A percentile compares a stretch with the other conserved stretches of the same genome.
phyloP scores from a whole-genome alignment of 2,888 invertebrate species.

The Eilema sororculum region DNA sequence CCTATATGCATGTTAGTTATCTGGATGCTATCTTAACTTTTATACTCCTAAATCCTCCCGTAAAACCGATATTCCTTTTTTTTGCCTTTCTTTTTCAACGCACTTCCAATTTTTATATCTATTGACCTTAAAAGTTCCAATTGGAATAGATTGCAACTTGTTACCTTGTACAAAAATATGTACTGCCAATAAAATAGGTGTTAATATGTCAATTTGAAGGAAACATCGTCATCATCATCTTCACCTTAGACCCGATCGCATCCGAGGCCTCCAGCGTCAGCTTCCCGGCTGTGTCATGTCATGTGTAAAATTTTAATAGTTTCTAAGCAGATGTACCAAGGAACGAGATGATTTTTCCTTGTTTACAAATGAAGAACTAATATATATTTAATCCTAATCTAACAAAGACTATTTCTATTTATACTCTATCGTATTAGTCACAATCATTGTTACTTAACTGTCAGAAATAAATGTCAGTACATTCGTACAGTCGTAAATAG shows the following conservation, averaged over 20 bases:
- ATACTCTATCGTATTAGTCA: slow-evolving; percentile 24
- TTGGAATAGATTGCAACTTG: not conserved
- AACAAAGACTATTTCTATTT: slow-evolving; percentile 24
- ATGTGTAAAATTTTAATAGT: not conserved
- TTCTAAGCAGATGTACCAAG: not conserved
- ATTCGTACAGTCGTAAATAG: slow-evolving; percentile 35
- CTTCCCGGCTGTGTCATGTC: not conserved
- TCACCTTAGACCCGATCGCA: too few species aligned
- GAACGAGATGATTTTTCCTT: not conserved
- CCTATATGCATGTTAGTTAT: not conserved
- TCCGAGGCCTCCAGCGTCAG: too few species aligned
- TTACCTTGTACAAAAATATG: not conserved
- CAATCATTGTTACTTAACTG: slow-evolving; percentile 32
- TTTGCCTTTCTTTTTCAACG: not conserved
- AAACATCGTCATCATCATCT: too few species aligned
- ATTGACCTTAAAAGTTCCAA: not conserved
- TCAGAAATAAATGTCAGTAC: slow-evolving; percentile 26
- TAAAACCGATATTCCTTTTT: not conserved
- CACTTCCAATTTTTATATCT: not conserved
- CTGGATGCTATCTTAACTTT: not conserved
- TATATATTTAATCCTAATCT: not conserved
- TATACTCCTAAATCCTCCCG: not conserved
- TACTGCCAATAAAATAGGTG: not conserved
- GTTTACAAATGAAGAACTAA: not conserved
- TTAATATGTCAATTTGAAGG: too few species aligned